phyloP scores from a whole-genome alignment of 2,888 invertebrate genomes.

The Tortrix viridana region DNA sequence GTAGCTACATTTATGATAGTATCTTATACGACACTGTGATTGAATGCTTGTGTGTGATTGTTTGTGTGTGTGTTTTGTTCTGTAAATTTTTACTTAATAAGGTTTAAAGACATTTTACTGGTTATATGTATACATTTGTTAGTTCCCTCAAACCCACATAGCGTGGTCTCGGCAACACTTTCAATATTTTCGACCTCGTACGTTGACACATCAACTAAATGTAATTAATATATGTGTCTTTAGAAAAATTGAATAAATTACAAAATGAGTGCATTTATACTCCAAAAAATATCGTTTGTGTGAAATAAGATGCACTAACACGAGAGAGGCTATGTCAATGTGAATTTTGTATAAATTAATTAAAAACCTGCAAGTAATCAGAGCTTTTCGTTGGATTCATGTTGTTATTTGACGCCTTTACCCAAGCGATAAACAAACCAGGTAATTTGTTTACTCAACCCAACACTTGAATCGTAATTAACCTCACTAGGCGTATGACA shows the following conservation, averaged over 20 bases:
- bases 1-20: constrained; percentile 38
- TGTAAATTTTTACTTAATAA: constrained; percentile 70
- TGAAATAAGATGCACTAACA: constrained; percentile 55
- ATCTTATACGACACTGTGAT: constrained; percentile 46
- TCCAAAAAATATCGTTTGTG: constrained; percentile 60
- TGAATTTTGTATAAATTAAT: constrained; percentile 67
- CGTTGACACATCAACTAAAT: constrained; percentile 8
- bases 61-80: constrained; percentile 43
- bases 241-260: constrained; percentile 63
- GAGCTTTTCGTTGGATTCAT: constrained; percentile 25
- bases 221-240: constrained; percentile 39
- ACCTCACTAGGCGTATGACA: not conserved
- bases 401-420: not conserved
- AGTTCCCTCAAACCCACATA: constrained; percentile 15
- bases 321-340: constrained; percentile 49
- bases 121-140: constrained; percentile 25
- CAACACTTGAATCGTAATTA: not conserved
- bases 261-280: constrained; percentile 54
- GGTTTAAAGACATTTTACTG: constrained; percentile 53
- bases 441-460: not conserved
- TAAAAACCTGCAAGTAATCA: constrained; percentile 53
- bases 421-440: not conserved
- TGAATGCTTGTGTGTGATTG: constrained; percentile 44
- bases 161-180: constrained; percentile 6
- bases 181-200: constrained; percentile 9